Conservation (phyloP, 2,113 vertebrate species). For the Centropus bengalensis region DNA sequence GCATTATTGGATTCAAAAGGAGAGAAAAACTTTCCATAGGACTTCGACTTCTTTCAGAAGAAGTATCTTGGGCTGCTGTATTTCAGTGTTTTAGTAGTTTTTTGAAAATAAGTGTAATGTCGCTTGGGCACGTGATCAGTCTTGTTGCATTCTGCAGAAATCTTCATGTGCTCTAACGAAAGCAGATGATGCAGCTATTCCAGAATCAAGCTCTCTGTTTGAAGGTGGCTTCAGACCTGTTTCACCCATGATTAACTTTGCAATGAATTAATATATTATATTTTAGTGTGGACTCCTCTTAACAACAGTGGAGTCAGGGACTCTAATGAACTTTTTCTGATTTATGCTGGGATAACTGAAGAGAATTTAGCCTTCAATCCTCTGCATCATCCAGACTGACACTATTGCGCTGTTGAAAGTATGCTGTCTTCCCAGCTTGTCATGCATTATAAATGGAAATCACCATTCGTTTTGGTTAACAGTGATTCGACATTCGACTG, state of each 20-base stretch:
- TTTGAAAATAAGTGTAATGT: background rate
- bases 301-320: background rate
- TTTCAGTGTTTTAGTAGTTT: background rate
- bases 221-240: background rate
- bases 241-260: background rate
- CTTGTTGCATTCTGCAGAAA: background rate
- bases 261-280: background rate
- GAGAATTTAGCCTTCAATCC: background rate
- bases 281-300: background rate
- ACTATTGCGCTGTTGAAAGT: background rate
- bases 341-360: background rate
- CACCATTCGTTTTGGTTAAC: background rate
- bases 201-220: background rate
- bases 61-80: background rate
- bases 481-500: background rate
- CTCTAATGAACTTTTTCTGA: background rate
- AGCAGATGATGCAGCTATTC: background rate
- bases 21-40: background rate
- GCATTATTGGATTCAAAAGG: background rate
- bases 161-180: background rate
- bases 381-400: background rate
- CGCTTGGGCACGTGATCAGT: background rate
- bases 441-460: background rate
- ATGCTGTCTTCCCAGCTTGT: background rate
- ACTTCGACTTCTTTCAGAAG: background rate